Conservation (phyloP, 2,797 vertebrate species). For the Poecilia gillii region DNA sequence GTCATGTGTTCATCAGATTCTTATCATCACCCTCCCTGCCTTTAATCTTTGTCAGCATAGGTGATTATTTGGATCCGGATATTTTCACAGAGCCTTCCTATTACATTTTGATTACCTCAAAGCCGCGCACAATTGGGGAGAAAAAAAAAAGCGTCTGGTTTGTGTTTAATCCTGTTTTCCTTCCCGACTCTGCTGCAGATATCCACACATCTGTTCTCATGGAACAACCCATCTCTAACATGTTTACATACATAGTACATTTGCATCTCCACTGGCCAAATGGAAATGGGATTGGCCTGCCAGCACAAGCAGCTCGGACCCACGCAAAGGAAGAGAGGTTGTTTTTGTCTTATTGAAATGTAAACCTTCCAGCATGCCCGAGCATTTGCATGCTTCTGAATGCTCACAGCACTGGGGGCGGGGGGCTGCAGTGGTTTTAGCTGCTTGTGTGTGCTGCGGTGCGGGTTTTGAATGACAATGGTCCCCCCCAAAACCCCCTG, state of each 20-base stretch:
- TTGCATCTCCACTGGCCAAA: slow-evolving; percentile 61
- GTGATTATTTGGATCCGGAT: slow-evolving; percentile 27
- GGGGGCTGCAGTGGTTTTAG: slow-evolving; percentile 5
- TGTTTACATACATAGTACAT: slow-evolving; percentile 53
- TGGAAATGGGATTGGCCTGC: slow-evolving; percentile 58
- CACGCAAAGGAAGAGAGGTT: slow-evolving; percentile 71
- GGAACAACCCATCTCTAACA: slow-evolving; percentile 37
- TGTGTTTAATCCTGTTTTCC: not conserved
- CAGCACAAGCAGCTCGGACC: slow-evolving; percentile 39
- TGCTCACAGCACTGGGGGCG: slow-evolving; percentile 59
- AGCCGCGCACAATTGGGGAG: not conserved
- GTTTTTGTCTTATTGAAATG: slow-evolving; percentile 80
- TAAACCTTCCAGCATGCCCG: slow-evolving; percentile 62
- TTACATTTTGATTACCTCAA: slow-evolving; percentile 4
- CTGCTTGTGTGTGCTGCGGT: slow-evolving; percentile 26
- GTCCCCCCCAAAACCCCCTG: not conserved
- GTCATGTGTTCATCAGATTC: slow-evolving; percentile 55
- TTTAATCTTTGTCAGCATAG: slow-evolving; percentile 49
- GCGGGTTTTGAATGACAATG: slow-evolving; percentile 75
- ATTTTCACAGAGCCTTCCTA: slow-evolving; percentile 9
- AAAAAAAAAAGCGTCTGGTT: not conserved
- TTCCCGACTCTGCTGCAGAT: not conserved
- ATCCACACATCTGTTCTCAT: slow-evolving; percentile 8
- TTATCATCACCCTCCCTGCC: slow-evolving; percentile 61
- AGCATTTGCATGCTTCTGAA: slow-evolving; percentile 76